Conservation (phyloP, 2,797 vertebrate species). For the Galagoides demidoff region DNA sequence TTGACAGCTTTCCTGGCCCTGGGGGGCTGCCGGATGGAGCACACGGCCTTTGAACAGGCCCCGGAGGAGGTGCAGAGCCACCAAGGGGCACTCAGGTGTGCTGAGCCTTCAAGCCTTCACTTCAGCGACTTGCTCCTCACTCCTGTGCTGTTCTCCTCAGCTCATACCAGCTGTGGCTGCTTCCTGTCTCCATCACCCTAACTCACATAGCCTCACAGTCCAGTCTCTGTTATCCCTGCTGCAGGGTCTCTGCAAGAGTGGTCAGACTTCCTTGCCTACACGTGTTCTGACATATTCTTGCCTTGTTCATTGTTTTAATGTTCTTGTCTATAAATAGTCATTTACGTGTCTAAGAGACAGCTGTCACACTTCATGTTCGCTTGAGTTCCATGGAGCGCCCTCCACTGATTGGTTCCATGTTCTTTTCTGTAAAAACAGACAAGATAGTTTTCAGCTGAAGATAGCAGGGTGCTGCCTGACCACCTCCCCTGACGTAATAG, state of each 20-base stretch:
- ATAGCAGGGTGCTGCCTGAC: not conserved
- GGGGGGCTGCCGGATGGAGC: not conserved
- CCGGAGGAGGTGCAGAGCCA: not conserved
- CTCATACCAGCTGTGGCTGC: not conserved
- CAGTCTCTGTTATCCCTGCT: not conserved
- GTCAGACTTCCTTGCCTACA: not conserved
- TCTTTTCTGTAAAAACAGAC: not conserved
- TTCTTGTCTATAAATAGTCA: not conserved
- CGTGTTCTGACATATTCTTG: not conserved
- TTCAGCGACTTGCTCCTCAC: not conserved
- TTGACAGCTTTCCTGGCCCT: not conserved
- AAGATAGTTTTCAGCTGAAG: not conserved
- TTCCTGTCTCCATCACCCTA: not conserved
- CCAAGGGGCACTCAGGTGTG: not conserved
- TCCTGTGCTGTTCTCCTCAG: not conserved
- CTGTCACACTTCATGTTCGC: not conserved
- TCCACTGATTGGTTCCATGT: not conserved
- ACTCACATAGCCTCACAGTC: not conserved
- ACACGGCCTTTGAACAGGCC: not conserved
- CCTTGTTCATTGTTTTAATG: not conserved
- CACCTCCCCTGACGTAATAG: too few relatives aligned
- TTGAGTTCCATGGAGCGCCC: not conserved
- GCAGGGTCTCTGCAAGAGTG: not conserved
- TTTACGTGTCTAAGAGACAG: not conserved
- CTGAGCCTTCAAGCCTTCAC: not conserved